These are phyloP conservation scores for Amiota communis DNA, from an alignment of 2,888 invertebrate species.

Conservation along the genomic window DNA sequence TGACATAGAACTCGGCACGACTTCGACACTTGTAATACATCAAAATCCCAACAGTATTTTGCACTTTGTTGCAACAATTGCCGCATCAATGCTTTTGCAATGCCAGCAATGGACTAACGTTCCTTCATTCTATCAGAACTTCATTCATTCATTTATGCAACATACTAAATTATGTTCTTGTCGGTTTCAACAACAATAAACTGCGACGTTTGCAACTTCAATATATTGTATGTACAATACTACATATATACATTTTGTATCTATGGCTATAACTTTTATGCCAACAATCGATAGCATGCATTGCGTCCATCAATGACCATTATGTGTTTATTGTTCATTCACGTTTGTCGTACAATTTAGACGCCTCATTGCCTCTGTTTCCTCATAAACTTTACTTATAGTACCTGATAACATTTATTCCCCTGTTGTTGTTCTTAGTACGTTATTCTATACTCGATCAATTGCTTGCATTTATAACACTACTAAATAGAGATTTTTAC, in stretches of 20 bases:
- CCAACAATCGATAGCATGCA: not conserved
- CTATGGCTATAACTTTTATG: slow-evolving; percentile 12
- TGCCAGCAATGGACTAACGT: slow-evolving; percentile 19
- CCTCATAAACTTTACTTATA: not conserved
- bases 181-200: slow-evolving; percentile 17
- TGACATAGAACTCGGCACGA: not conserved
- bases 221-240: no score
- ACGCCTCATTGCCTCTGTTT: slow-evolving; percentile 14
- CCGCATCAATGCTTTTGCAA: slow-evolving; percentile 32
- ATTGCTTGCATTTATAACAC: no score
- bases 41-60: slow-evolving; percentile 48
- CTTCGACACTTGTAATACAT: slow-evolving; percentile 49
- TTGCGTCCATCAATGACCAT: not conserved
- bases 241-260: not conserved
- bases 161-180: slow-evolving; percentile 27
- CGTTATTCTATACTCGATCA: no score
- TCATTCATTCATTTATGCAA: not conserved
- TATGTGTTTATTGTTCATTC: slow-evolving; percentile 1
- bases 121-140: no score
- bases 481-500: no score
- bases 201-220: slow-evolving; percentile 13
- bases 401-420: not conserved
- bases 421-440: no score
- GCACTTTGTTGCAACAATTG: slow-evolving; percentile 30
- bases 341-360: not conserved